Conservation (phyloP, 1,140 invertebrate genomes). For the Gonioctena quinquepunctata region DNA sequence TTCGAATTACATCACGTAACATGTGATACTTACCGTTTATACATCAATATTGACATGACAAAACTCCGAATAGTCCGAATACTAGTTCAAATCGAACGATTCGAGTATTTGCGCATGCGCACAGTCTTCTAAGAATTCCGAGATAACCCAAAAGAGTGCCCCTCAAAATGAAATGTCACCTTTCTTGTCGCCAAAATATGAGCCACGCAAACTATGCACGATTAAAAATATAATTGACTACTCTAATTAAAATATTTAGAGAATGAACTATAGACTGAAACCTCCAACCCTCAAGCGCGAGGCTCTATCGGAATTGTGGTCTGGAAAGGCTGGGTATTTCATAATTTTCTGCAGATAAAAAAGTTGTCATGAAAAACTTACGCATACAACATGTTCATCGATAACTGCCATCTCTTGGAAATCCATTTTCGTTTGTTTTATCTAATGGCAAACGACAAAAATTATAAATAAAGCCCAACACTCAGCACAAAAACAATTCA, state of each 20-base stretch:
- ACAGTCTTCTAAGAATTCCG: not conserved
- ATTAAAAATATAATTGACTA: too few species aligned
- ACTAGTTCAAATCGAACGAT: too few species aligned
- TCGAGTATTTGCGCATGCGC: not conserved
- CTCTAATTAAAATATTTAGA: too few species aligned
- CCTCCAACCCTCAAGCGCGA: not conserved
- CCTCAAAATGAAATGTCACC: not conserved
- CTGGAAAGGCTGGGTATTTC: not conserved
- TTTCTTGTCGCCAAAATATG: not conserved
- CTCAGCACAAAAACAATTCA: conserved; percentile 28
- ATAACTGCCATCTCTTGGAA: conserved; percentile 52
- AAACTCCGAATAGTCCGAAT: too few species aligned
- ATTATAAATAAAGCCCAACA: conserved; percentile 11
- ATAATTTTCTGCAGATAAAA: not conserved
- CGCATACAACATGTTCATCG: conserved; percentile 46
- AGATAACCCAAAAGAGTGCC: conserved; percentile 16
- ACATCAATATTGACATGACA: too few species aligned
- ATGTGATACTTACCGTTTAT: too few species aligned
- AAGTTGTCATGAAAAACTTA: conserved; percentile 42
- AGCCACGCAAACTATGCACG: not conserved
- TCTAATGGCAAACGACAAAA: not conserved
- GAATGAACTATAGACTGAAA: too few species aligned
- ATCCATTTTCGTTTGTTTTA: conserved; percentile 39
- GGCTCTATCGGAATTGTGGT: not conserved
- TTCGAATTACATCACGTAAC: too few species aligned